A percentile compares a stretch with the other conserved stretches of the same genome.
phyloP scores from a whole-genome alignment of 2,888 invertebrate genomes.

The Argyra leucocephala region DNA sequence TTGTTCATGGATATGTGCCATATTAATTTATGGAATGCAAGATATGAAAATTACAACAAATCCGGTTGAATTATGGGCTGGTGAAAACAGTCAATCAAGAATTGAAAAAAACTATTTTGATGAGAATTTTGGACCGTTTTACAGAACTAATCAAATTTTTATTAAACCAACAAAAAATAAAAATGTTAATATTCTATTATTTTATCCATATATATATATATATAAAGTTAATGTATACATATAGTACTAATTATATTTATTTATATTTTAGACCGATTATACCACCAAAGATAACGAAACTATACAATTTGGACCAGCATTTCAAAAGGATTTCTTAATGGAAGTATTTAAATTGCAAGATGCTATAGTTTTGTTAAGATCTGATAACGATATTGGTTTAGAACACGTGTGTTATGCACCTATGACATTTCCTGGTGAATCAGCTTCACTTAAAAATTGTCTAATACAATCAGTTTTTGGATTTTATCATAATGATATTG shows the following conservation, averaged over 20 bases:
- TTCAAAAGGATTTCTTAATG: conserved; percentile 62
- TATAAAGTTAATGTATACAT: not conserved
- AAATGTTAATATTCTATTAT: conserved; percentile 39
- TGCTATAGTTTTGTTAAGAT: conserved; percentile 51
- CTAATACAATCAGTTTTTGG: conserved; percentile 72
- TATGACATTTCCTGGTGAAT: conserved; percentile 54
- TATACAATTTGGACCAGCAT: conserved; percentile 66
- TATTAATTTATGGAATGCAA: conserved; percentile 57
- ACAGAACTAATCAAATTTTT: conserved; percentile 80
- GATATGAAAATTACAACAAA: conserved; percentile 68
- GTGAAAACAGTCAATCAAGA: conserved; percentile 68
- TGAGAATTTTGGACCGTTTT: conserved; percentile 76
- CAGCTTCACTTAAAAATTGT: conserved; percentile 54
- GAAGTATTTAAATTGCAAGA: conserved; percentile 63
- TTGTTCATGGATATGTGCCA: conserved; percentile 50
- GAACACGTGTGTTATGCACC: conserved; percentile 79
- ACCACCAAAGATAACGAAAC: conserved; percentile 40
- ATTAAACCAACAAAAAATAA: conserved; percentile 55
- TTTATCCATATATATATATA: not conserved
- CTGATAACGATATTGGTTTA: conserved; percentile 48
- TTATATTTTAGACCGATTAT: conserved; percentile 34
- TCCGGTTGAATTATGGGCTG: conserved; percentile 90
- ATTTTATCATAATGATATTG: conserved; percentile 59
- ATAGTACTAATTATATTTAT: not conserved
- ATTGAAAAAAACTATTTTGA: conserved; percentile 82